phyloP scores from a whole-genome alignment of 2,797 vertebrate species.

The Neopelma chrysocephalum region DNA sequence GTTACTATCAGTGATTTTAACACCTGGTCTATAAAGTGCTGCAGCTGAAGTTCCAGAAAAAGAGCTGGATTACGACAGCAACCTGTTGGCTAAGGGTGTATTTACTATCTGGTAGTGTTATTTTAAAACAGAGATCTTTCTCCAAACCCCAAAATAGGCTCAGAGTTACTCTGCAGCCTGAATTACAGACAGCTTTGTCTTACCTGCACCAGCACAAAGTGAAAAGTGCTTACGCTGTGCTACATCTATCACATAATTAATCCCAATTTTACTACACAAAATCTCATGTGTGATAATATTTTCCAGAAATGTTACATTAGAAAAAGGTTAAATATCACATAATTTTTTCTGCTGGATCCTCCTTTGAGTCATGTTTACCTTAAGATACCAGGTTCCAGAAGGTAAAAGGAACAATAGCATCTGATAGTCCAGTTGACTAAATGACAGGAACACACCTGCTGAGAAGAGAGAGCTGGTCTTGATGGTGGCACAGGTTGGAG shows the following conservation, averaged over 20 bases:
- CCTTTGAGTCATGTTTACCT: background rate
- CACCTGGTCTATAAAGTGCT: background rate
- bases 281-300: constrained; percentile 17
- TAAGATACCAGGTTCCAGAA: background rate
- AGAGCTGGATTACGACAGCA: rapidly evolving
- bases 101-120: background rate
- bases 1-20: background rate
- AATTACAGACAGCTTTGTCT: background rate
- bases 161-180: background rate
- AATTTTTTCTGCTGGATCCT: background rate
- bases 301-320: constrained; percentile 29
- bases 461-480: background rate
- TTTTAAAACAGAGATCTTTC: background rate
- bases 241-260: constrained; percentile 46
- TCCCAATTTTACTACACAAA: background rate
- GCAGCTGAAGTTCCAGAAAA: background rate
- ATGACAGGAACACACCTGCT: too few relatives aligned
- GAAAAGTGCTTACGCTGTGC: background rate
- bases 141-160: background rate
- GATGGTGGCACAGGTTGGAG: background rate
- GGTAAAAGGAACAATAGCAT: background rate
- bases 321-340: constrained; percentile 43
- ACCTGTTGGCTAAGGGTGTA: background rate
- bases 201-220: background rate
- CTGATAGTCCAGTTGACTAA: background rate